These are phyloP conservation scores for Danaus chrysippus DNA, from an alignment of 2,888 invertebrate genomes.

Conservation along the genomic window DNA sequence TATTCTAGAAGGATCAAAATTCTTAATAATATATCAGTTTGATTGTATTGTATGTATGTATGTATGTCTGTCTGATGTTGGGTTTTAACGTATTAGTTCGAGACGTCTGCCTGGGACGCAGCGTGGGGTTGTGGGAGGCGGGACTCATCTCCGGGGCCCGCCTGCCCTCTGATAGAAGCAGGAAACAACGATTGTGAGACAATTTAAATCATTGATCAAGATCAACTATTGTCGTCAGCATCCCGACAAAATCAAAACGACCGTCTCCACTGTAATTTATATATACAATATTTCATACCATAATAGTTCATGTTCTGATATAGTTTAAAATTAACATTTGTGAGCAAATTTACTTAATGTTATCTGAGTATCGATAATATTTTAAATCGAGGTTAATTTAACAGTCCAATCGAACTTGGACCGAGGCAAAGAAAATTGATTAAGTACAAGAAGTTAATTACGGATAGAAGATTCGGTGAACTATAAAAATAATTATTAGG, in stretches of 20 bases:
- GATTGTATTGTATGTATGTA: no score
- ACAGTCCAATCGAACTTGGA: not conserved
- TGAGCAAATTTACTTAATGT: not conserved
- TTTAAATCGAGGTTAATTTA: conserved; percentile 1
- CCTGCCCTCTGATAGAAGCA: conserved; percentile 47
- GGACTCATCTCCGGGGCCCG: conserved; percentile 32
- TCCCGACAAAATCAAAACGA: conserved; percentile 42
- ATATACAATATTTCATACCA: not conserved
- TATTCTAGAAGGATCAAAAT: no score
- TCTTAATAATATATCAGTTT: no score
- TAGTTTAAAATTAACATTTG: no score
- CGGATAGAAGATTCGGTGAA: not conserved
- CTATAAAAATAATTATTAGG: not conserved
- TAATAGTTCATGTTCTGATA: not conserved
- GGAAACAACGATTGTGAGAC: conserved; percentile 71
- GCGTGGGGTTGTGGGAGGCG: conserved; percentile 27
- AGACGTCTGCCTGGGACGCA: conserved; percentile 11
- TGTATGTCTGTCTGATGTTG: not conserved
- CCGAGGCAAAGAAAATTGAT: conserved; percentile 3
- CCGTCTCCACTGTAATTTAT: not conserved
- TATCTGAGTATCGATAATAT: not conserved
- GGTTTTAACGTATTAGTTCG: conserved; percentile 22
- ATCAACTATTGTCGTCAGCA: conserved; percentile 58
- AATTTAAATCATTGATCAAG: conserved; percentile 64
- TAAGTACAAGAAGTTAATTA: conserved; percentile 2